These are phyloP conservation scores for Pachyramphus minor DNA, from an alignment of 2,113 vertebrate species.

Conservation along the genomic window DNA sequence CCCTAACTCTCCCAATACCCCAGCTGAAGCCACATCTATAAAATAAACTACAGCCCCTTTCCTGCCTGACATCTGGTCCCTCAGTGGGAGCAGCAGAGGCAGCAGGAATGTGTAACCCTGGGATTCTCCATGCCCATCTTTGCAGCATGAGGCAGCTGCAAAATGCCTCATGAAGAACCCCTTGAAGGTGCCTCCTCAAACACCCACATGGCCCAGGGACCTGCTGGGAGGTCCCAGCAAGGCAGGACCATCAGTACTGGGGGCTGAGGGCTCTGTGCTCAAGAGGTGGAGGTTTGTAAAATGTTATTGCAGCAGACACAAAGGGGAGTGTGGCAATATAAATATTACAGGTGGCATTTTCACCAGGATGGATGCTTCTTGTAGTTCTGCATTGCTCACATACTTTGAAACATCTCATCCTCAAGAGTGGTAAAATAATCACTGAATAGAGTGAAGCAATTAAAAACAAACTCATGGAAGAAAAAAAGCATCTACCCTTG, in stretches of 20 bases:
- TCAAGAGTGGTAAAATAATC: neutral
- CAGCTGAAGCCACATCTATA: neutral
- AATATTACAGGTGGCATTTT: neutral
- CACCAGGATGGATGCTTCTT: neutral
- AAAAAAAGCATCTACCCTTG: neutral
- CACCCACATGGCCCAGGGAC: neutral
- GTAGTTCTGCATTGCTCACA: neutral
- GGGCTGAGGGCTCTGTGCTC: neutral
- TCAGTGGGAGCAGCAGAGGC: neutral
- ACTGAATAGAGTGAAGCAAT: neutral
- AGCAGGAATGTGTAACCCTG: rapidly evolving
- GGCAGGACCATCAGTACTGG: neutral
- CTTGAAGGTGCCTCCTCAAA: neutral
- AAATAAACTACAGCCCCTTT: neutral
- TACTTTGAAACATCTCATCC: neutral
- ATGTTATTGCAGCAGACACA: neutral
- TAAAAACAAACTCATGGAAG: neutral
- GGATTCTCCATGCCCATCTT: neutral
- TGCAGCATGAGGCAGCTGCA: neutral
- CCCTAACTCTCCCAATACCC: neutral
- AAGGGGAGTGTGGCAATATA: rapidly evolving
- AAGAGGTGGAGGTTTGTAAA: neutral
- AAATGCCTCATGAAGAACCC: neutral
- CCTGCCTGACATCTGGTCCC: neutral
- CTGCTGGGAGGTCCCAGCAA: neutral